Percentiles rank a stretch among this genome's conserved stretches.
phyloP scores from a whole-genome alignment of 1,140 invertebrate species.

The Gryon sp. region DNA sequence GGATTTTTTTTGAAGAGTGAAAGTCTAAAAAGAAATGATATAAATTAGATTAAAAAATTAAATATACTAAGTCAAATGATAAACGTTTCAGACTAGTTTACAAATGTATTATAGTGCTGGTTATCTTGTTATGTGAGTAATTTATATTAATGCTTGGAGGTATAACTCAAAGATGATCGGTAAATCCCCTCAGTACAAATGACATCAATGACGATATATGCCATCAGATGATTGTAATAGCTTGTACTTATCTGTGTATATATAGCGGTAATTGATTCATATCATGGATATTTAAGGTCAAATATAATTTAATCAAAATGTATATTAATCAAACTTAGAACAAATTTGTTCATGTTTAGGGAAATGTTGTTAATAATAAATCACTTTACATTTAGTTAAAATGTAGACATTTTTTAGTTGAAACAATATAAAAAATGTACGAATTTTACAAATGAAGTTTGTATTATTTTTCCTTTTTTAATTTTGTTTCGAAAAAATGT shows the following conservation, averaged over 20 bases:
- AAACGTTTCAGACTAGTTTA: neutral
- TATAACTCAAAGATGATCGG: conserved; percentile 27
- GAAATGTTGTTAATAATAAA: no score
- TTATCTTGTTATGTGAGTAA: conserved; percentile 7
- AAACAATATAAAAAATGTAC: no score
- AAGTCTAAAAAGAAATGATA: no score
- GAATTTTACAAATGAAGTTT: no score
- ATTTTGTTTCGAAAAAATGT: no score
- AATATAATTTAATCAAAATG: conserved; percentile 29
- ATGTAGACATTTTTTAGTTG: no score
- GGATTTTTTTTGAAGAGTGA: no score
- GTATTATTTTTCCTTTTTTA: no score
- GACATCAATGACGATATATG: neutral
- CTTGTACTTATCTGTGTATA: conserved; percentile 30
- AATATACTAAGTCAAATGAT: neutral
- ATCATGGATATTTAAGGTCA: conserved; percentile 24
- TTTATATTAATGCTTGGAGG: conserved; percentile 17
- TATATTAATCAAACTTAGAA: no score
- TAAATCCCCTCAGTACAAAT: conserved; percentile 6
- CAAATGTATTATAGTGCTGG: neutral
- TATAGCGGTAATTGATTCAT: conserved; percentile 37
- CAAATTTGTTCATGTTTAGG: no score
- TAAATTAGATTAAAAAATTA: neutral
- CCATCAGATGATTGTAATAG: conserved; percentile 35
- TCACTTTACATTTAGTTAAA: no score